Percentiles rank a stretch among this genome's conserved stretches.
Evolutionary conservation across 2,888 invertebrate species (phyloP).

Genomic region (Anticlea derivata): DNA sequence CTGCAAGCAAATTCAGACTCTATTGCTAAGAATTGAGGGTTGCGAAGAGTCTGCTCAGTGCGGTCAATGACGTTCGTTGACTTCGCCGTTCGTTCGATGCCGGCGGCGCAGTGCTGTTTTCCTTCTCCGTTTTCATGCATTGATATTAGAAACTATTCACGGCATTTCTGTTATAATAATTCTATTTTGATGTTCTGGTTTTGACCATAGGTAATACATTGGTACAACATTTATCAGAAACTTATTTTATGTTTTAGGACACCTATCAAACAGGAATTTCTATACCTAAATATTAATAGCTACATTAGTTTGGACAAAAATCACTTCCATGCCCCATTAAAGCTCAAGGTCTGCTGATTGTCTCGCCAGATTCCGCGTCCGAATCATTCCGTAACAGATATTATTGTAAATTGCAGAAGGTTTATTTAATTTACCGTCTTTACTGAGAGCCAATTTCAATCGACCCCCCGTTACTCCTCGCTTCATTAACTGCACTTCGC

Average conservation of each 20-base stretch:
- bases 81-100: constrained; percentile 75
- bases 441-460: constrained; percentile 49
- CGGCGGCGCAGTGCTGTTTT: constrained; percentile 80
- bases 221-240: no score
- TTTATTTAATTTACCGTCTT: constrained; percentile 70
- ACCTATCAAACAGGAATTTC: no score
- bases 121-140: constrained; percentile 83
- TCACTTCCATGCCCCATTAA: constrained; percentile 19
- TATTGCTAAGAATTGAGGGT: constrained; percentile 44
- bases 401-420: constrained; percentile 68
- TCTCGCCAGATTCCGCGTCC: constrained; percentile 55
- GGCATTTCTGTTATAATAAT: constrained; percentile 52
- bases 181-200: constrained; percentile 1
- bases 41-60: constrained; percentile 43
- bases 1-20: constrained; percentile 50
- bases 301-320: background rate
- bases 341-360: constrained; percentile 44
- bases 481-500: constrained; percentile 43
- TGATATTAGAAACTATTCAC: constrained; percentile 79
- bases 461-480: constrained; percentile 40
- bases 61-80: constrained; percentile 83
- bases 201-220: background rate
- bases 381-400: constrained; percentile 58
- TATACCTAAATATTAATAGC: no score
- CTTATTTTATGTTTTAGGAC: no score